Percentiles rank a stretch among this genome's conserved stretches.
These are phyloP conservation scores for Irena cyanogastra DNA, from an alignment of 2,113 vertebrate genomes.

Conservation along the genomic window DNA sequence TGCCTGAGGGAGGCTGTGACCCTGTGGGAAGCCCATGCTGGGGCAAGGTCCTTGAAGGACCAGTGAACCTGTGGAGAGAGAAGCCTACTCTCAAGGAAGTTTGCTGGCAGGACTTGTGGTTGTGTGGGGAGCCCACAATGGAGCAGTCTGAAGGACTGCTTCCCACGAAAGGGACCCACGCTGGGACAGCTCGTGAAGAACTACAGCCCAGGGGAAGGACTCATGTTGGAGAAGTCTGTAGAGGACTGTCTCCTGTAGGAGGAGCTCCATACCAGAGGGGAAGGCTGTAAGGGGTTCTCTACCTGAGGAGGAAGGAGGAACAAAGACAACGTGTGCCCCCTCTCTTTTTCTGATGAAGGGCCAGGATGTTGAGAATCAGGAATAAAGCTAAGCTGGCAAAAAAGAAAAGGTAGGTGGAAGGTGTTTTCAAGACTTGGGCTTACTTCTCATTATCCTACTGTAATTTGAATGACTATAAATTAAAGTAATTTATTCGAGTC, in stretches of 20 bases:
- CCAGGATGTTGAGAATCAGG: neutral
- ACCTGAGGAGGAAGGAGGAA: neutral
- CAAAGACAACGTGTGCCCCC: rapidly evolving
- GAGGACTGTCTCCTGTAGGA: neutral
- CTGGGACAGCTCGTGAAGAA: neutral
- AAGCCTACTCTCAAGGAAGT: neutral
- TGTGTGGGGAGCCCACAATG: neutral
- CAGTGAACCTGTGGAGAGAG: neutral
- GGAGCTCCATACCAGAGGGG: neutral
- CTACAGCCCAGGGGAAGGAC: neutral
- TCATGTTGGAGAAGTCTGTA: neutral
- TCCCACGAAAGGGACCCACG: rapidly evolving
- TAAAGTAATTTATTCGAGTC: neutral
- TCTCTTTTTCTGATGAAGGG: neutral
- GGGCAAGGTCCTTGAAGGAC: neutral
- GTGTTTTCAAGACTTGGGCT: neutral
- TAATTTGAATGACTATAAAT: neutral
- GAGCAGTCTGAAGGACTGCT: neutral
- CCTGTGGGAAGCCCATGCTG: neutral
- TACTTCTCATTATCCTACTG: neutral
- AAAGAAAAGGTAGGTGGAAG: neutral
- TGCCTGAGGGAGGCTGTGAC: neutral
- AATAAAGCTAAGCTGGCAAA: neutral
- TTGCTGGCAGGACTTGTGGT: neutral
- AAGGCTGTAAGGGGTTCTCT: neutral